Percentiles rank a stretch among this genome's conserved stretches.
Evolutionary conservation across 2,888 invertebrate species (phyloP).

Genomic region (Oligia strigilis): DNA sequence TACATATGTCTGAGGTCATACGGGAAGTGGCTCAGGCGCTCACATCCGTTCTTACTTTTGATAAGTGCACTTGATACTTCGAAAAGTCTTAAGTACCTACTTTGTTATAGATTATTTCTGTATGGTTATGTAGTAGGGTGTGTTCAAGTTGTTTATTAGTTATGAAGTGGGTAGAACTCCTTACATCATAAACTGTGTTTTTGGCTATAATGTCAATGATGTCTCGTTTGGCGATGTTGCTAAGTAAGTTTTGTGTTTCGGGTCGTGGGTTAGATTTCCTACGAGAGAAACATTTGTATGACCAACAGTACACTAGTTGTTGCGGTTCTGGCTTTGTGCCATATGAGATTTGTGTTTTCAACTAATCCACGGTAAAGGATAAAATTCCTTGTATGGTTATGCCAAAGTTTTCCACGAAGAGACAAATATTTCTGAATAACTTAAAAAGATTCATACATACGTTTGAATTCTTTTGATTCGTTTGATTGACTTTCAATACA

Average conservation of each 20-base stretch:
- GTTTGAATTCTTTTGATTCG: neutral
- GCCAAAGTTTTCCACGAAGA: neutral
- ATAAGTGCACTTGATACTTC: constrained; percentile 57
- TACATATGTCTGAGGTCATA: constrained; percentile 37
- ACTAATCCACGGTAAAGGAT: neutral
- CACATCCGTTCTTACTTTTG: constrained; percentile 54
- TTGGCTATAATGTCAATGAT: constrained; percentile 18
- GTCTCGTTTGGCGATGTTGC: neutral
- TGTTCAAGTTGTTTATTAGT: constrained; percentile 8
- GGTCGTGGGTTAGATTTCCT: neutral
- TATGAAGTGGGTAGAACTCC: neutral
- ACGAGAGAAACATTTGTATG: neutral
- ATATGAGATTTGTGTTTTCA: neutral
- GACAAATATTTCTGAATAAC: neutral
- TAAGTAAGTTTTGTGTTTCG: neutral
- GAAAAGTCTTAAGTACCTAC: constrained; percentile 25
- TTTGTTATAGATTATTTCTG: constrained; percentile 15
- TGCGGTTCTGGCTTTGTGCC: constrained; percentile 21
- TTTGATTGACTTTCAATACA: neutral
- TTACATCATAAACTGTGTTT: constrained; percentile 2
- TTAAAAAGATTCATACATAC: neutral
- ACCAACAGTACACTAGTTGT: neutral
- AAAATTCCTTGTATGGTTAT: neutral
- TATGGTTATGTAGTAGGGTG: neutral
- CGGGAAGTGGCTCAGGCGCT: constrained; percentile 52